These are phyloP conservation scores for Atethmia centrago DNA, from an alignment of 2,888 invertebrate species.

Conservation along the genomic window DNA sequence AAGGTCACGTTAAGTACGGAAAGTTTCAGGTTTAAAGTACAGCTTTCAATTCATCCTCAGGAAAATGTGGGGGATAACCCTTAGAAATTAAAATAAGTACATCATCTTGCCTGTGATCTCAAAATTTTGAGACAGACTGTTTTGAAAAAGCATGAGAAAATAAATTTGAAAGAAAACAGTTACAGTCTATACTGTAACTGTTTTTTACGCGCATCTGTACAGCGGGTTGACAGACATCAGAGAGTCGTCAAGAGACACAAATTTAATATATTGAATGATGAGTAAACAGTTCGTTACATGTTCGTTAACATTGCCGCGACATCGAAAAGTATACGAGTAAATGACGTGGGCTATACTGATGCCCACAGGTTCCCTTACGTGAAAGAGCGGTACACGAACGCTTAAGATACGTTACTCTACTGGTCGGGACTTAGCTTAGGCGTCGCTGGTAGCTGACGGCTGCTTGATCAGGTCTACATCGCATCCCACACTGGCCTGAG, in stretches of 20 bases:
- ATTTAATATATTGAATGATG: conserved; percentile 50
- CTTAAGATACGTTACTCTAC: conserved; percentile 65
- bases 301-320: conserved; percentile 39
- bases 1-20: conserved; percentile 26
- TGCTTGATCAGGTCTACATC: conserved; percentile 91
- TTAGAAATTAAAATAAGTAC: conserved; percentile 20
- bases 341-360: conserved; percentile 46
- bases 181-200: conserved; percentile 3
- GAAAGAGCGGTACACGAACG: conserved; percentile 67
- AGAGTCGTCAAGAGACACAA: conserved; percentile 49
- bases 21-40: conserved; percentile 17
- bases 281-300: no score
- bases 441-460: conserved; percentile 86
- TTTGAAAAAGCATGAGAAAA: conserved; percentile 14
- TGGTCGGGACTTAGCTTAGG: conserved; percentile 79
- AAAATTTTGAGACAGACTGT: conserved; percentile 43
- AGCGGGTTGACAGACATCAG: conserved; percentile 18
- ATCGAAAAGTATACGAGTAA: conserved; percentile 59
- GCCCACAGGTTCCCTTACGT: conserved; percentile 48
- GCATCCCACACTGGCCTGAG: conserved; percentile 87
- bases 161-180: conserved; percentile 13
- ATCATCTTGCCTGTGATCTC: not conserved
- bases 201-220: conserved; percentile 4
- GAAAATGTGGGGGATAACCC: not conserved
- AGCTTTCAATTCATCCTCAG: conserved; percentile 16